These are phyloP conservation scores for Caenorhabditis wallacei DNA, from an alignment of 2,888 invertebrate genomes.

Conservation along the genomic window DNA sequence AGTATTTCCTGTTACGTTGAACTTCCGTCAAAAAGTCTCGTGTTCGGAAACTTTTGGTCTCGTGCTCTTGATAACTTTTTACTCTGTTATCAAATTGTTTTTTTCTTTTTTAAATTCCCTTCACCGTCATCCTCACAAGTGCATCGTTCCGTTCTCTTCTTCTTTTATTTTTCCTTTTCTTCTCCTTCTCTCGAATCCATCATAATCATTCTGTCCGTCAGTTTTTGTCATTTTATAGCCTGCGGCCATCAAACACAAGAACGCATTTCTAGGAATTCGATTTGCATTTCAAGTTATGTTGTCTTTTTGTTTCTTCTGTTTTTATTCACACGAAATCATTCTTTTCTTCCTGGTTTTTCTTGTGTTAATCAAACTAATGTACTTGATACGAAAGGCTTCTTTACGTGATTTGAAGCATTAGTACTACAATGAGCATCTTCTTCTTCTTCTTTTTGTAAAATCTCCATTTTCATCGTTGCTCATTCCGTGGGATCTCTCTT, in stretches of 20 bases:
- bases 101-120: neutral
- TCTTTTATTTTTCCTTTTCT: neutral
- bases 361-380: conserved; percentile 44
- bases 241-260: conserved; percentile 30
- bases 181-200: conserved; percentile 30
- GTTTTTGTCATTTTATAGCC: conserved; percentile 49
- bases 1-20: neutral
- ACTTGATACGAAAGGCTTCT: conserved; percentile 33
- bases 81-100: neutral
- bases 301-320: neutral
- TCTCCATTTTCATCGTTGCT: conserved; percentile 47
- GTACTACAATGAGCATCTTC: conserved; percentile 29
- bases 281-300: conserved; percentile 11
- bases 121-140: neutral
- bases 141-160: neutral
- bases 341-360: neutral
- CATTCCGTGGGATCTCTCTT: conserved; percentile 32
- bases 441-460: conserved; percentile 7
- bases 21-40: neutral
- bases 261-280: conserved; percentile 14
- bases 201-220: conserved; percentile 43
- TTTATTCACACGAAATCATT: neutral
- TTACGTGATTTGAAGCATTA: conserved; percentile 39
- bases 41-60: neutral
- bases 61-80: neutral